phyloP scores from a whole-genome alignment of 2,797 vertebrate genomes.

The Enteromius mattozi region DNA sequence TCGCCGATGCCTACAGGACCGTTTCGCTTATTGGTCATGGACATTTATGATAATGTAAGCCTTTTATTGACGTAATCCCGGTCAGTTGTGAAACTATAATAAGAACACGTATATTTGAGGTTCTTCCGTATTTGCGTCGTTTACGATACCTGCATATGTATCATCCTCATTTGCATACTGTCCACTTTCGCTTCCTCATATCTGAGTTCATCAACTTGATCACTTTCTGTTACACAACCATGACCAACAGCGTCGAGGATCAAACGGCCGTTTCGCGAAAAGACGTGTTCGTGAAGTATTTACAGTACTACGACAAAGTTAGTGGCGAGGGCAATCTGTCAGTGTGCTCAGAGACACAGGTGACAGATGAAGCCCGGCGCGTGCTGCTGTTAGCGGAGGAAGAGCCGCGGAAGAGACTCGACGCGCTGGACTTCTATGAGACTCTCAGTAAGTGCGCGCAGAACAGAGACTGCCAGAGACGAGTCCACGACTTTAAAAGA shows the following conservation, averaged over 20 bases:
- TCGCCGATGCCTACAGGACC: conserved; percentile 11
- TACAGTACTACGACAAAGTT: conserved; percentile 59
- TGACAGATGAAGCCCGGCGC: conserved; percentile 62
- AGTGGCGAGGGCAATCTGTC: conserved; percentile 54
- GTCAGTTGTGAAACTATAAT: not conserved
- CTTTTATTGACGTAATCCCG: not conserved
- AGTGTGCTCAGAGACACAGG: conserved; percentile 65
- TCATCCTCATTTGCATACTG: conserved; percentile 50
- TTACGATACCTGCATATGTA: not conserved
- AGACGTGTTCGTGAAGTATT: conserved; percentile 67
- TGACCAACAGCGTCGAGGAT: conserved; percentile 64
- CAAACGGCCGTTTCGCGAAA: conserved; percentile 43
- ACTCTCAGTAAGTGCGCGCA: conserved; percentile 22
- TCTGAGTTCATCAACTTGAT: not conserved
- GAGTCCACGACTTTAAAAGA: conserved; percentile 62
- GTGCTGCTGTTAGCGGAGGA: conserved; percentile 60
- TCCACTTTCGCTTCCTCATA: conserved; percentile 67
- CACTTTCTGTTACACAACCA: conserved; percentile 44
- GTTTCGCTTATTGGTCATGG: conserved; percentile 2
- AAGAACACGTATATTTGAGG: not conserved
- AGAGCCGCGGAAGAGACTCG: conserved; percentile 51
- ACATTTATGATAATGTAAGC: conserved; percentile 6
- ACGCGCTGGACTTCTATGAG: conserved; percentile 66
- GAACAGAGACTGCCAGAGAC: conserved; percentile 50
- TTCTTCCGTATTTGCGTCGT: conserved; percentile 35